These are phyloP conservation scores for Diadophis punctatus DNA, from an alignment of 2,113 vertebrate species.

Conservation along the genomic window DNA sequence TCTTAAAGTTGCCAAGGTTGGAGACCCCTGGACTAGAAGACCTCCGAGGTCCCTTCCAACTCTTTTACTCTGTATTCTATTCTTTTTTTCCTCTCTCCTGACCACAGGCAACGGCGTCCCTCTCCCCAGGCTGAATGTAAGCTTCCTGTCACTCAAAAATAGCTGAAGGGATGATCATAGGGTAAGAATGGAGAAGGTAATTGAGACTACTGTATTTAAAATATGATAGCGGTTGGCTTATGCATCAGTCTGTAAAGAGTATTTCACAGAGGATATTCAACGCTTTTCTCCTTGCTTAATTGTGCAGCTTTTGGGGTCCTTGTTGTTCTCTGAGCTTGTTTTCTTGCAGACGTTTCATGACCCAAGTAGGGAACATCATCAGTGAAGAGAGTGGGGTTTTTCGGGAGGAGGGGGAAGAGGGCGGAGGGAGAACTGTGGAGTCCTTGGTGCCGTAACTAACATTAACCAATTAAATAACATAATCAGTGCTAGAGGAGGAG, in stretches of 20 bases:
- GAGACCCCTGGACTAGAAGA: not conserved
- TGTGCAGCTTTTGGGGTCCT: not conserved
- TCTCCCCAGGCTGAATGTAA: not conserved
- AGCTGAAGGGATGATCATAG: not conserved
- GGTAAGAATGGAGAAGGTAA: not conserved
- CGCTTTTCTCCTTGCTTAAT: not conserved
- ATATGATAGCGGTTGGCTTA: not conserved
- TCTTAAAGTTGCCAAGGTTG: too few relatives aligned
- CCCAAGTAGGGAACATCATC: not conserved
- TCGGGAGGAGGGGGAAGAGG: not conserved
- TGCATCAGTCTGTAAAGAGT: not conserved
- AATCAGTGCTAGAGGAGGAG: not conserved
- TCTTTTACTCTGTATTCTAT: not conserved
- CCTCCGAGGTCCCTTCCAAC: not conserved
- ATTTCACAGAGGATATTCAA: not conserved
- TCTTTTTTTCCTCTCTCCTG: not conserved
- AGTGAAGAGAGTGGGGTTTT: not conserved
- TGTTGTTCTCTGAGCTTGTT: not conserved
- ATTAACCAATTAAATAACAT: not conserved
- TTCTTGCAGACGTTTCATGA: not conserved
- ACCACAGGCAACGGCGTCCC: not conserved
- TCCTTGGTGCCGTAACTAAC: not conserved
- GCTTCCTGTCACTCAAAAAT: not conserved
- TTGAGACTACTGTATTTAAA: not conserved
- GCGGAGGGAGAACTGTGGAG: not conserved